Conservation (phyloP, 2,797 vertebrate genomes). For the Ispidina lecontei region DNA sequence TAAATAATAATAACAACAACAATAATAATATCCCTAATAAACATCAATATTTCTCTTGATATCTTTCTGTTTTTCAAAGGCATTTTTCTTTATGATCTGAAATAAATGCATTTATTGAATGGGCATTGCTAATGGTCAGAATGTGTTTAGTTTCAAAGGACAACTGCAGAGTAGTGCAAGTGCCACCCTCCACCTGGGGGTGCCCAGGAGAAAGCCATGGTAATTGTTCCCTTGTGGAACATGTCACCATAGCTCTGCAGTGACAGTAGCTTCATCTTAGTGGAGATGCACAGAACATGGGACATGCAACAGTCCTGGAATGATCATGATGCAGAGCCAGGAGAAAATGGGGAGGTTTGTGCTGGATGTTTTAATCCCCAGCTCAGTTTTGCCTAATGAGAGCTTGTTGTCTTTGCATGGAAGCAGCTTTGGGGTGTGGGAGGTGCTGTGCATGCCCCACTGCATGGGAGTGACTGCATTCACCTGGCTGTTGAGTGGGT, state of each 20-base stretch:
- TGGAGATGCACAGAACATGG: too few relatives aligned
- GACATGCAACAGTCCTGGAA: neutral
- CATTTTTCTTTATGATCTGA: slow-evolving; percentile 16
- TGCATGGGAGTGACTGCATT: neutral
- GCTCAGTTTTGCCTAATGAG: neutral
- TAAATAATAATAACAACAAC: neutral
- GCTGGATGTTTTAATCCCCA: neutral
- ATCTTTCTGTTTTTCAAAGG: neutral
- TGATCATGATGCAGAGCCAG: neutral
- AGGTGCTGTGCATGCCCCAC: neutral
- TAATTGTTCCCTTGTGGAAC: neutral
- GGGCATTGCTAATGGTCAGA: neutral
- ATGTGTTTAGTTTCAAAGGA: neutral
- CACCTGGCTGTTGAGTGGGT: neutral
- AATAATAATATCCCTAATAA: neutral
- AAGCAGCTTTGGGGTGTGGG: neutral
- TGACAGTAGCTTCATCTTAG: neutral
- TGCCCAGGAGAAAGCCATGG: neutral
- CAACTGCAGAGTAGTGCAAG: neutral
- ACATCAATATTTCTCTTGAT: neutral
- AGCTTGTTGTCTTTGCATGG: neutral
- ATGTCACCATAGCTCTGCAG: neutral
- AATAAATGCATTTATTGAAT: slow-evolving; percentile 10
- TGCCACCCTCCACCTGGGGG: neutral
- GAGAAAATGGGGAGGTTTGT: neutral